These are phyloP conservation scores for Penaeus chinensis DNA, from an alignment of 1,140 invertebrate species.

Conservation along the genomic window DNA sequence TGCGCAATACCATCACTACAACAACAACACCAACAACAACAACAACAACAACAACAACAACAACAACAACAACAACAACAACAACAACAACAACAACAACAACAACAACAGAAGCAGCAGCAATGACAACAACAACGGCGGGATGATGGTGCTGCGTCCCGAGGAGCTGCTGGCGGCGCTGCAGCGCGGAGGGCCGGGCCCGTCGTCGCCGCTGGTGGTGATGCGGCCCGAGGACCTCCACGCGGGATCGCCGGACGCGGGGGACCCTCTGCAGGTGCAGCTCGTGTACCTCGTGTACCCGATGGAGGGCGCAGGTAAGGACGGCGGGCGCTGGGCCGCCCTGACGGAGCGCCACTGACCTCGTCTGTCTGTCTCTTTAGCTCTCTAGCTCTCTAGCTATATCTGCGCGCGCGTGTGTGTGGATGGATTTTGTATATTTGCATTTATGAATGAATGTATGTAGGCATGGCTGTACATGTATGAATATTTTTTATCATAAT, in stretches of 20 bases:
- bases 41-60: too few species aligned
- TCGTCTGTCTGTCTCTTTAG: neutral
- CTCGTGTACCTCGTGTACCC: slow-evolving; percentile 53
- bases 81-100: neutral
- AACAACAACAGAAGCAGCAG: too few species aligned
- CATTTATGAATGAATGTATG: neutral
- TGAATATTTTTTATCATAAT: neutral
- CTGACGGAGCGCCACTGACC: neutral
- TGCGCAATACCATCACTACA: too few species aligned
- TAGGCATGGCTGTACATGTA: slow-evolving; percentile 12
- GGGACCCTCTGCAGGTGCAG: slow-evolving; percentile 32
- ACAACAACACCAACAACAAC: too few species aligned
- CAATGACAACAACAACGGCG: neutral
- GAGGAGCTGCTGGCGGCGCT: neutral
- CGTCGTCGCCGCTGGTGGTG: neutral
- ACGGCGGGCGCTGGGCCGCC: neutral
- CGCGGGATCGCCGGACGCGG: neutral
- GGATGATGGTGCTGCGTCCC: neutral
- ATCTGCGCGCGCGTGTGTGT: neutral
- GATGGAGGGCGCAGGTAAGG: slow-evolving; percentile 10
- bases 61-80: neutral
- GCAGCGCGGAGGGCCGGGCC: neutral
- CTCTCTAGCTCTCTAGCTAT: neutral
- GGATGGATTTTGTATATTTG: neutral
- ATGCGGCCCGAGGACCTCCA: neutral